These are phyloP conservation scores for Cirrhinus mrigala DNA, from an alignment of 2,797 vertebrate genomes.

Conservation along the genomic window DNA sequence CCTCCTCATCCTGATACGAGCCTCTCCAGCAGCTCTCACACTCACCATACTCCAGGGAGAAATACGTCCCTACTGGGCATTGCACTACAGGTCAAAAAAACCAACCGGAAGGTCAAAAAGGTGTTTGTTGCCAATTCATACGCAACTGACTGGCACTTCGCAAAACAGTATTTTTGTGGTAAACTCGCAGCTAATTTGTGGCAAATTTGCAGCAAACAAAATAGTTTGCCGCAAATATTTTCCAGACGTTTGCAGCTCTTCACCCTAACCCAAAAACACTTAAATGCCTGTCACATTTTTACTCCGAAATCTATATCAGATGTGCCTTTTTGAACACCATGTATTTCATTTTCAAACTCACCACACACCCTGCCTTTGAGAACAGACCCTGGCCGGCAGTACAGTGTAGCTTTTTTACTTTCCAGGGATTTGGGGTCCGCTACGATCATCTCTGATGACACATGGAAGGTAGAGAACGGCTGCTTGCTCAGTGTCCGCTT, in stretches of 20 bases:
- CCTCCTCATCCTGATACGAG: slow-evolving; percentile 94
- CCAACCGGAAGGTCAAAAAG: slow-evolving; percentile 14
- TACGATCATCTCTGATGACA: slow-evolving; percentile 91
- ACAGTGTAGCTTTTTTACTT: slow-evolving; percentile 88
- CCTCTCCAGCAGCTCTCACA: slow-evolving; percentile 96
- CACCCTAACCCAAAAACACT: background rate
- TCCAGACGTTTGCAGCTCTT: background rate
- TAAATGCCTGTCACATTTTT: background rate
- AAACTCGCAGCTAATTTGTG: slow-evolving; percentile 2
- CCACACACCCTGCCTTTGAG: slow-evolving; percentile 95
- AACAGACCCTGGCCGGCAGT: slow-evolving; percentile 92
- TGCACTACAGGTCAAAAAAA: slow-evolving; percentile 80
- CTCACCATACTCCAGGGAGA: slow-evolving; percentile 87
- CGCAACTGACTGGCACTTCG: background rate
- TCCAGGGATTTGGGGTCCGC: slow-evolving; percentile 94
- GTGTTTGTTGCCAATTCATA: slow-evolving; percentile 12
- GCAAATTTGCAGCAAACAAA: background rate
- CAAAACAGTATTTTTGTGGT: background rate
- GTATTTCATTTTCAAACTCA: slow-evolving; percentile 75
- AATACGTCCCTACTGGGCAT: slow-evolving; percentile 94
- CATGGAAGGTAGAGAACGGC: slow-evolving; percentile 90
- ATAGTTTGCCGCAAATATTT: background rate
- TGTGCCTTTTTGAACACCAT: background rate
- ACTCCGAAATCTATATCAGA: slow-evolving; percentile 15
- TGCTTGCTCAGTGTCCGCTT: slow-evolving; percentile 91